Conservation (phyloP, 1,140 invertebrate species). For the Brachionus koreanus region DNA sequence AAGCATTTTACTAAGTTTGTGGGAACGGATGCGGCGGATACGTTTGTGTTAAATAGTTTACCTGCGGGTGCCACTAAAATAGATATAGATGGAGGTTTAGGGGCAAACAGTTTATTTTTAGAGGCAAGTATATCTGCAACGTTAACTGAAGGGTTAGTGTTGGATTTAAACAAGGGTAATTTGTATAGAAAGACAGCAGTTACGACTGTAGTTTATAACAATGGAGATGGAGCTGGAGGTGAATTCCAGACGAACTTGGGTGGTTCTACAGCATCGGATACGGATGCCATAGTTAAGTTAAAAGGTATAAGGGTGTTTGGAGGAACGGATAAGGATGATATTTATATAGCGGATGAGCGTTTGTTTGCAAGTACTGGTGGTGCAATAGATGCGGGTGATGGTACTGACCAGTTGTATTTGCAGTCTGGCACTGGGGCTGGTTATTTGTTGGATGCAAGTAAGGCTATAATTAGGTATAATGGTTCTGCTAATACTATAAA, state of each 20-base stretch:
- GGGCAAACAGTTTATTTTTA: neutral
- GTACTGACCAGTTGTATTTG: neutral
- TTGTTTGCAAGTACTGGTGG: too few relatives aligned
- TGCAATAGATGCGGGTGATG: neutral
- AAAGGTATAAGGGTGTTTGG: too few relatives aligned
- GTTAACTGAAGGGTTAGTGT: neutral
- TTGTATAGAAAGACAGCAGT: neutral
- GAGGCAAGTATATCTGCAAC: neutral
- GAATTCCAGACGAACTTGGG: too few relatives aligned
- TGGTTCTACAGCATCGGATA: too few relatives aligned
- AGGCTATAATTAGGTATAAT: neutral
- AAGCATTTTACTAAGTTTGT: neutral
- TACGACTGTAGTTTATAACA: neutral
- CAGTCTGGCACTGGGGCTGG: neutral
- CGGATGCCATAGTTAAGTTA: too few relatives aligned
- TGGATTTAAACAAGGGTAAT: neutral
- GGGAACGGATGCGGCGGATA: neutral
- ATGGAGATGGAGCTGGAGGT: too few relatives aligned
- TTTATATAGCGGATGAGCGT: too few relatives aligned
- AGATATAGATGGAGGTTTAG: neutral
- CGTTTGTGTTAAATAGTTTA: neutral
- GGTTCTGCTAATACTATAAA: too few relatives aligned
- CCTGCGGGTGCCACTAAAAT: neutral
- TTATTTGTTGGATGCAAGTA: neutral
- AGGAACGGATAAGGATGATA: too few relatives aligned